Base-by-base conservation (phyloP, 2,113 vertebrate species). In the Cavia aperea region DNA sequence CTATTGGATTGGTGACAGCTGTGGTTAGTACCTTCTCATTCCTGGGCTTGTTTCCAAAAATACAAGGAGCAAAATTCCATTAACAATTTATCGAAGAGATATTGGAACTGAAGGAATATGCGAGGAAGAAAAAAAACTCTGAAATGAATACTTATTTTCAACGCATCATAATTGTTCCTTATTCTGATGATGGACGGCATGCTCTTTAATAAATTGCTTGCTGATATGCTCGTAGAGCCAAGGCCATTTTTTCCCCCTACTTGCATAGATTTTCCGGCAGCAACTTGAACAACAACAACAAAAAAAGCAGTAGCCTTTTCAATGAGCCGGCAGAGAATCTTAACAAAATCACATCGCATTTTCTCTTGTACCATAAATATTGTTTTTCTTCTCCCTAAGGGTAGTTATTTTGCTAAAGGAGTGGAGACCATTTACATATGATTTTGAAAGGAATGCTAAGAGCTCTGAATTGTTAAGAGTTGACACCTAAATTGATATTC, bases 1-100 rank as follows among this genome's bases (percentile, higher is more conserved):
- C 98, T 94, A 98, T 98, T 94, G 98, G 98, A 94, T 93, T 98
- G 96, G 97, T 98, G 95, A 98, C 98, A 4, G 98, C 97, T 49
- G 98, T 98, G 8, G 98, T 98, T 3, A 97, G 98, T 95, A 98
- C 97, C 89, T 98, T 99, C 96, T 98, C 98, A 51, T 96, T 99
- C 95, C 97, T 99, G 95, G 98, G 98, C 94, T 96, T 99, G 89
- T 98, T 99, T 96, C 97, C 98, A 96, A 98, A 98, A 70, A 97
- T 97, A 91, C 98, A 94, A 88, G 94, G 88, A 95, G 97, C 98
- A 96, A 98, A 98, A 94, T 97, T 98, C 84, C 98, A 97, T 96
- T 99, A 96, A 98, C 0, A 26, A 26, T 54, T 94, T 16, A 10
- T 36, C 1, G 7, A 92, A 84, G 8, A 95, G 51, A 82, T 58